These are phyloP conservation scores for Camponotus vicinus DNA, from an alignment of 1,140 invertebrate species.

Conservation along the genomic window DNA sequence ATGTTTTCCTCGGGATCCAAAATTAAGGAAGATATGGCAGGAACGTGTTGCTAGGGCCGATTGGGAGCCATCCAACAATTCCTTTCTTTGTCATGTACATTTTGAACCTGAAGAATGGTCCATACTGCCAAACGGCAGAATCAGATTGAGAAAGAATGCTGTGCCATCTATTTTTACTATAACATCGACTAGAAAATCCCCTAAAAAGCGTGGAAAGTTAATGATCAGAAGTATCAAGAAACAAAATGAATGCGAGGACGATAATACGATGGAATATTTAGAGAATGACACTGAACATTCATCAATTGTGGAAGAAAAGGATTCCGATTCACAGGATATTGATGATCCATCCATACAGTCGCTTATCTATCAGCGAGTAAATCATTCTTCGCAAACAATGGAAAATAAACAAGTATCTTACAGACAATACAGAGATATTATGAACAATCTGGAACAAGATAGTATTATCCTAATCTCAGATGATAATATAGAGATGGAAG, in stretches of 20 bases:
- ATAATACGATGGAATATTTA: conserved; percentile 75
- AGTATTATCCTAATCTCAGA: conserved; percentile 72
- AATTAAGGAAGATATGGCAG: conserved; percentile 82
- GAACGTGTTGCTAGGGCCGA: conserved; percentile 81
- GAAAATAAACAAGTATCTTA: background rate
- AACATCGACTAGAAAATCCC: conserved; percentile 81
- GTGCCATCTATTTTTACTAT: conserved; percentile 81
- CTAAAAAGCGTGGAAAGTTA: conserved; percentile 77
- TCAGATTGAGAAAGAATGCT: conserved; percentile 82
- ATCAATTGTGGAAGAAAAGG: conserved; percentile 61
- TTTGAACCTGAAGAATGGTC: conserved; percentile 82
- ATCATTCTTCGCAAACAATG: background rate
- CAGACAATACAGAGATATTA: conserved; percentile 32
- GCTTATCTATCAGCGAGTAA: conserved; percentile 4
- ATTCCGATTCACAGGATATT: conserved; percentile 61
- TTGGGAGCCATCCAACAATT: conserved; percentile 84
- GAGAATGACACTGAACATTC: conserved; percentile 69
- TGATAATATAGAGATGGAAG: conserved; percentile 68
- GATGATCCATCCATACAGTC: conserved; percentile 3
- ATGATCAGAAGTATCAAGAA: conserved; percentile 41
- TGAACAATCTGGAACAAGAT: conserved; percentile 50
- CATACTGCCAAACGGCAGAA: conserved; percentile 77
- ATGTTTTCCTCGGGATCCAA: conserved; percentile 83
- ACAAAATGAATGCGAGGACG: conserved; percentile 61
- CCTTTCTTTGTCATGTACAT: conserved; percentile 82